Conservation (phyloP, 2,888 invertebrate species). For the Drosophila helvetica region DNA sequence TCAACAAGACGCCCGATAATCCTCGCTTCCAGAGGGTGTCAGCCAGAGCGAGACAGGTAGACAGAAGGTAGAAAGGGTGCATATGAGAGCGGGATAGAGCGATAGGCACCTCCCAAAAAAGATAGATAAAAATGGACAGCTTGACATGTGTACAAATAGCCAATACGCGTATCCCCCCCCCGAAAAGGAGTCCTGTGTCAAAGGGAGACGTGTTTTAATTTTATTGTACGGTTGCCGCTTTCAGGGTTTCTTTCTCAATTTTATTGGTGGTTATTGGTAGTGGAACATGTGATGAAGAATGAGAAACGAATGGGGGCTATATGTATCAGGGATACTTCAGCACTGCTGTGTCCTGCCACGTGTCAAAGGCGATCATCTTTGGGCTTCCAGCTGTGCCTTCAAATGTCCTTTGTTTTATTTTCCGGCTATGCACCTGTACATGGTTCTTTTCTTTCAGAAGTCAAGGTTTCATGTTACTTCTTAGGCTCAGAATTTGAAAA, state of each 20-base stretch:
- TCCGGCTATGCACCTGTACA: not conserved
- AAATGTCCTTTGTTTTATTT: not conserved
- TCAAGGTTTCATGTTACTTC: not conserved
- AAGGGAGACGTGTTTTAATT: slow-evolving; percentile 60
- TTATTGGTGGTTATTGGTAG: slow-evolving; percentile 19
- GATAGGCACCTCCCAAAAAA: slow-evolving; percentile 54
- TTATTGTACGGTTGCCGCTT: slow-evolving; percentile 45
- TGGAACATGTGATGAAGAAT: slow-evolving; percentile 24
- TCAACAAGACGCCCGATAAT: slow-evolving; percentile 71
- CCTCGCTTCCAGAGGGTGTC: slow-evolving; percentile 53
- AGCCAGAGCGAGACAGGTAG: slow-evolving; percentile 18
- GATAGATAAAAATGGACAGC: slow-evolving; percentile 79
- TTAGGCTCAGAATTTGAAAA: no score
- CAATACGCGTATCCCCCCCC: slow-evolving; percentile 19
- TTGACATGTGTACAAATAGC: slow-evolving; percentile 70
- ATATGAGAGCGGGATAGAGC: slow-evolving; percentile 6
- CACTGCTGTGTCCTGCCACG: slow-evolving; percentile 17
- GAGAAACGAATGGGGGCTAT: slow-evolving; percentile 5
- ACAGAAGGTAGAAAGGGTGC: slow-evolving; percentile 14
- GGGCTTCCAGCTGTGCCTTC: not conserved
- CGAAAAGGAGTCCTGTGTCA: slow-evolving; percentile 14
- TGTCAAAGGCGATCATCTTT: slow-evolving; percentile 1
- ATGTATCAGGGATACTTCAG: no score
- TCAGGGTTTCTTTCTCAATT: slow-evolving; percentile 25
- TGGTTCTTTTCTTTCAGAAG: not conserved